Percentiles rank a stretch among this genome's conserved stretches.
Evolutionary conservation across 2,888 invertebrate genomes (phyloP).

Genomic region (Chouioia cunea): DNA sequence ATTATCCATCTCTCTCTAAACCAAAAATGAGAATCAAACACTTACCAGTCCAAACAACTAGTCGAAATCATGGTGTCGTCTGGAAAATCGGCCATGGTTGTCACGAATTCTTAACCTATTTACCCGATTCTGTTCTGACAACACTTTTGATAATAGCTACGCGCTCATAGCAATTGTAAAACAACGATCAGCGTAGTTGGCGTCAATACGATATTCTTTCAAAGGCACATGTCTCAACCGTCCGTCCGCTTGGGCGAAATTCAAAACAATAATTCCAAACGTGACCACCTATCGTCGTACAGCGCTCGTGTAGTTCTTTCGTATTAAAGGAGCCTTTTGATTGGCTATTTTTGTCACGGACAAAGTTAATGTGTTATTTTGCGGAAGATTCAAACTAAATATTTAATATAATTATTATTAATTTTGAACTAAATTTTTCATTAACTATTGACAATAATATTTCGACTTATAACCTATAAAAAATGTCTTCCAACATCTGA

Average conservation of each 20-base stretch:
- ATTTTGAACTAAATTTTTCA: too few relatives aligned
- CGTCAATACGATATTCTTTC: not conserved
- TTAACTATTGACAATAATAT: too few relatives aligned
- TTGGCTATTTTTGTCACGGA: too few relatives aligned
- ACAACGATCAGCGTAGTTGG: not conserved
- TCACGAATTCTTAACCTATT: not conserved
- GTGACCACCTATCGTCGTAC: constrained; percentile 39
- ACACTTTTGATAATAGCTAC: constrained; percentile 1
- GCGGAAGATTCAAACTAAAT: too few relatives aligned
- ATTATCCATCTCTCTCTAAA: too few relatives aligned
- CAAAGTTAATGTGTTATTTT: too few relatives aligned
- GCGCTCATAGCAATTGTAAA: constrained; percentile 17
- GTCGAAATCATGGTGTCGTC: constrained; percentile 57
- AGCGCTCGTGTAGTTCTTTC: not conserved
- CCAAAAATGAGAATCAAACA: constrained; percentile 33
- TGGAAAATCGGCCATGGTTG: constrained; percentile 53
- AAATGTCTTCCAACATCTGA: not conserved
- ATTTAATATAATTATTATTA: too few relatives aligned
- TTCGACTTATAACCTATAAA: not conserved
- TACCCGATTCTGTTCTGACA: not conserved
- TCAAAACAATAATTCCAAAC: constrained; percentile 51
- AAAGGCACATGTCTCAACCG: constrained; percentile 10
- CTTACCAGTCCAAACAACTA: constrained; percentile 58
- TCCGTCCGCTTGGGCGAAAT: constrained; percentile 34
- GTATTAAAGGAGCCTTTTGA: too few relatives aligned